phyloP scores from a whole-genome alignment of 2,797 vertebrate genomes.

The Mormyrops attenuatus region DNA sequence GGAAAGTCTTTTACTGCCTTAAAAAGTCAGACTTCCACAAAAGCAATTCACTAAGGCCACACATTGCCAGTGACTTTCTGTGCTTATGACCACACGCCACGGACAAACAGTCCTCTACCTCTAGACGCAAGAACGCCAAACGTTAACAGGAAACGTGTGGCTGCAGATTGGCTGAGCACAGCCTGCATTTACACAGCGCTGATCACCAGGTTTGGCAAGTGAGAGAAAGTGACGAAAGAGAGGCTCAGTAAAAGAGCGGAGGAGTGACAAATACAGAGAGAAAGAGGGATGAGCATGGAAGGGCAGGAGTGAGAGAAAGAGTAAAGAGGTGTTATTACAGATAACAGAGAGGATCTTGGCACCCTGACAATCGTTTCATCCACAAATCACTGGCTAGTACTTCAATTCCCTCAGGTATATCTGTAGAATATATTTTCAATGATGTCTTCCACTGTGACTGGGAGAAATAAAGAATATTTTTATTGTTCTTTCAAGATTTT shows the following conservation, averaged over 20 bases:
- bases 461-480: not conserved
- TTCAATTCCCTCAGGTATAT: not conserved
- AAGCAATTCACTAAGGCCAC: not conserved
- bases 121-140: not conserved
- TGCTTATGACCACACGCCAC: not conserved
- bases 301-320: not conserved
- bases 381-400: not conserved
- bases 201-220: not conserved
- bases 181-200: not conserved
- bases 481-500: not conserved
- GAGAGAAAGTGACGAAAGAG: not conserved
- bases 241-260: not conserved
- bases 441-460: not conserved
- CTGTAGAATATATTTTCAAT: not conserved
- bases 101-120: not conserved
- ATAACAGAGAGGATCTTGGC: not conserved
- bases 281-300: not conserved
- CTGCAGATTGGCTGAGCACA: not conserved
- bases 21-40: not conserved
- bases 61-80: not conserved
- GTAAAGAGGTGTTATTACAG: not conserved
- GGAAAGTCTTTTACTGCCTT: not conserved
- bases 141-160: not conserved
- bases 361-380: not conserved
- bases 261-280: not conserved